Percentiles rank a stretch among this genome's conserved stretches.
Conservation (phyloP, 2,888 invertebrate genomes). For the Athalia rosae region DNA sequence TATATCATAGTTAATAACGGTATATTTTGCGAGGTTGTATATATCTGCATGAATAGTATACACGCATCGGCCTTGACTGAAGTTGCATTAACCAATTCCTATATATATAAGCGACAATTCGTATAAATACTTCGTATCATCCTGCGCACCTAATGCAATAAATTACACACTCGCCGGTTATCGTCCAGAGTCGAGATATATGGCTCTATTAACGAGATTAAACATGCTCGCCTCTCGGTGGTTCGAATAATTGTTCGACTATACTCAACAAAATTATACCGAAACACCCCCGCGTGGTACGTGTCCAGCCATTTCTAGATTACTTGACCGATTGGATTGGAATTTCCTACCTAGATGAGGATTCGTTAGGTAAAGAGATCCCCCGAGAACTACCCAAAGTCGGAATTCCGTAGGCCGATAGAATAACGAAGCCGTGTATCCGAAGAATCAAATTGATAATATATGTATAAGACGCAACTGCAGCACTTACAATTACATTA, state of each 20-base stretch:
- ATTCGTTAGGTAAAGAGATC: too few relatives aligned
- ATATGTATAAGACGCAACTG: too few relatives aligned
- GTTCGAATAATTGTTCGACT: conserved; percentile 46
- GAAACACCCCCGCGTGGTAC: background rate
- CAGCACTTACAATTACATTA: too few relatives aligned
- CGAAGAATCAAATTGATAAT: too few relatives aligned
- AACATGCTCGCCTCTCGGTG: conserved; percentile 50
- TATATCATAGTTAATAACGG: conserved; percentile 25
- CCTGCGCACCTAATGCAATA: background rate
- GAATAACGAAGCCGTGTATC: too few relatives aligned
- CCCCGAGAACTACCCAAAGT: too few relatives aligned
- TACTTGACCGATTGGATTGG: too few relatives aligned
- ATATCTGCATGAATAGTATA: background rate
- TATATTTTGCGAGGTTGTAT: conserved; percentile 20
- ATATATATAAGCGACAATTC: conserved; percentile 8
- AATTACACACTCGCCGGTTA: background rate
- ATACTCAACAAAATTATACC: conserved; percentile 41
- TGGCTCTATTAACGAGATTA: conserved; percentile 62
- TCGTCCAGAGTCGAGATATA: conserved; percentile 46
- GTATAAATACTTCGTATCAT: background rate
- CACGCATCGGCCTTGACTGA: too few relatives aligned
- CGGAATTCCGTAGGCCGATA: too few relatives aligned
- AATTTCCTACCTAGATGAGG: too few relatives aligned
- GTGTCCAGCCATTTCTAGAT: too few relatives aligned
- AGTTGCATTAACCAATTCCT: conserved; percentile 35